phyloP scores from a whole-genome alignment of 2,113 vertebrate species.

The Emydocephalus ijimae region DNA sequence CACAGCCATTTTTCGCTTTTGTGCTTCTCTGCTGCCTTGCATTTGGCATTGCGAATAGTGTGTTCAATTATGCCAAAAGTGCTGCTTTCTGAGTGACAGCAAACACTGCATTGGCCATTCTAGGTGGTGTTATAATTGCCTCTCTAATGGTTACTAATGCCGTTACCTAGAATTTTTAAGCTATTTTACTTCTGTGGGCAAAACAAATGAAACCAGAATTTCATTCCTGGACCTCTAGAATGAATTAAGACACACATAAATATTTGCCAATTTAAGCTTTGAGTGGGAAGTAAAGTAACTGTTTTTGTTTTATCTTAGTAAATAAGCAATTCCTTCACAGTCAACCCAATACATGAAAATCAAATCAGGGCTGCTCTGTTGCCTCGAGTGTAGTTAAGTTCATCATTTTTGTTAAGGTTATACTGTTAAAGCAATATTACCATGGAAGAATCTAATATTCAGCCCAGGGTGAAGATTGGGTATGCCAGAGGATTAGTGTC shows the following conservation, averaged over 20 bases:
- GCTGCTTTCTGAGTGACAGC: slow-evolving; percentile 56
- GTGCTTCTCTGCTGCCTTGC: slow-evolving; percentile 18
- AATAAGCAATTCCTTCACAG: slow-evolving; percentile 75
- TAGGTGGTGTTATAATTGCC: slow-evolving; percentile 63
- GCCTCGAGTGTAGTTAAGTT: slow-evolving; percentile 82
- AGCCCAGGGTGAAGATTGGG: slow-evolving; percentile 80
- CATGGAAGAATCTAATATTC: slow-evolving; percentile 84
- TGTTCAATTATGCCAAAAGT: slow-evolving; percentile 10
- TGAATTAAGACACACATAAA: slow-evolving; percentile 71
- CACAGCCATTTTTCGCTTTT: neutral
- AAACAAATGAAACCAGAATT: slow-evolving; percentile 16
- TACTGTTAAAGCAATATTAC: slow-evolving; percentile 80
- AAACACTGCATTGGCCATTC: slow-evolving; percentile 53
- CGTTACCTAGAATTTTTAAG: slow-evolving; percentile 60
- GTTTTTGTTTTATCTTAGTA: slow-evolving; percentile 75
- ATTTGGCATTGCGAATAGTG: slow-evolving; percentile 10
- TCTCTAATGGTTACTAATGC: slow-evolving; percentile 67
- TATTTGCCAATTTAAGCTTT: slow-evolving; percentile 71
- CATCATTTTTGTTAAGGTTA: slow-evolving; percentile 82
- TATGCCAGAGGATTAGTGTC: slow-evolving; percentile 84
- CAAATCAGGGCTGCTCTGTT: slow-evolving; percentile 76
- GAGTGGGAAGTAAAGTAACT: slow-evolving; percentile 71
- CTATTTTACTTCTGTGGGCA: slow-evolving; percentile 61
- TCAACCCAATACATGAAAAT: slow-evolving; percentile 73
- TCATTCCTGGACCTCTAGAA: slow-evolving; percentile 57